These are phyloP conservation scores for Saturnia pavonia DNA, from an alignment of 2,888 invertebrate genomes.

Conservation along the genomic window DNA sequence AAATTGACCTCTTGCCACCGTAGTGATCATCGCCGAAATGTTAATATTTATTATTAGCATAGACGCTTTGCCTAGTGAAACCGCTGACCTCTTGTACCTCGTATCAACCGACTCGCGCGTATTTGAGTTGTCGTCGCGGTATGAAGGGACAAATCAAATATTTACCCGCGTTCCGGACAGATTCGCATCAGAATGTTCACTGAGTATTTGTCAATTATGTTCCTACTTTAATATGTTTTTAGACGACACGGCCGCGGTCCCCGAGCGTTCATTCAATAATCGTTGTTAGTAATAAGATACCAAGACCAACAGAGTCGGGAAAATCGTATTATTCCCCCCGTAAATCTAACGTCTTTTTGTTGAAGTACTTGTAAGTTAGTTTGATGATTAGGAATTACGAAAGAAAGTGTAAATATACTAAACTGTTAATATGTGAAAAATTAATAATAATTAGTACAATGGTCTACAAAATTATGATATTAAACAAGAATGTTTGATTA, in stretches of 20 bases:
- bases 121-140: conserved; percentile 28
- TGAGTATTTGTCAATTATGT: conserved; percentile 27
- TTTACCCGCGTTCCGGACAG: conserved; percentile 39
- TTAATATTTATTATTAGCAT: not conserved
- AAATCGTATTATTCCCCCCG: not conserved
- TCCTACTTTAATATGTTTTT: conserved; percentile 13
- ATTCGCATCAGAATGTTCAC: conserved; percentile 30
- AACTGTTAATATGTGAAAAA: too few species aligned
- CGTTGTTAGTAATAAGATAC: not conserved
- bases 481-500: too few species aligned
- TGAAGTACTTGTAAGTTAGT: not conserved
- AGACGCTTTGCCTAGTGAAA: not conserved
- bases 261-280: not conserved
- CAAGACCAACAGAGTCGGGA: not conserved
- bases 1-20: too few species aligned
- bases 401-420: too few species aligned
- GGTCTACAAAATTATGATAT: too few species aligned
- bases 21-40: too few species aligned
- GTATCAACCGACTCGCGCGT: conserved; percentile 19
- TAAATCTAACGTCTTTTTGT: not conserved
- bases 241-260: not conserved
- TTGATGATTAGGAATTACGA: too few species aligned
- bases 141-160: conserved; percentile 46
- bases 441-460: too few species aligned
- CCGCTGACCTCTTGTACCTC: conserved; percentile 16